Percentiles rank a stretch among this genome's conserved stretches.
phyloP scores from a whole-genome alignment of 2,888 invertebrate genomes.

The Drosophila limbata region DNA sequence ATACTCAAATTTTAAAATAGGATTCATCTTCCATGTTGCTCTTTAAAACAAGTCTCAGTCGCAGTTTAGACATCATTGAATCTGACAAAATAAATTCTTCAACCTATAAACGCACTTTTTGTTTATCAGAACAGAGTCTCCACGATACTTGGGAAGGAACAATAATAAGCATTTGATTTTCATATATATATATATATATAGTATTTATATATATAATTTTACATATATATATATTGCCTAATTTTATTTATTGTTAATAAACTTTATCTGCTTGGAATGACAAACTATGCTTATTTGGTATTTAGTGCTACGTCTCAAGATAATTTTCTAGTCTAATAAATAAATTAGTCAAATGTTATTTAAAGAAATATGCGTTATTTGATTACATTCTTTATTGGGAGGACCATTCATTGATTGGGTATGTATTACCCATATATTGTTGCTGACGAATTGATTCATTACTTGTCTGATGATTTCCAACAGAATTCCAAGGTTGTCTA shows the following conservation, averaged over 20 bases:
- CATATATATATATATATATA: constrained; percentile 17
- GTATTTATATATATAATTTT: constrained; percentile 11
- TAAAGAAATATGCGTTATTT: constrained; percentile 38
- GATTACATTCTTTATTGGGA: constrained; percentile 59
- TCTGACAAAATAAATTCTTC: background rate
- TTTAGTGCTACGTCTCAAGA: constrained; percentile 55
- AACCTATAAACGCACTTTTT: background rate
- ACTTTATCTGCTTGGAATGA: constrained; percentile 57
- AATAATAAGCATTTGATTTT: constrained; percentile 2
- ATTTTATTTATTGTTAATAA: constrained; percentile 55
- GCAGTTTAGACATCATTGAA: background rate
- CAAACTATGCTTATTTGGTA: constrained; percentile 56
- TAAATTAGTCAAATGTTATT: constrained; percentile 53
- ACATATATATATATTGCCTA: constrained; percentile 46
- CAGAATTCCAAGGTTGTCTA: constrained; percentile 70
- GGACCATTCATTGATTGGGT: constrained; percentile 72
- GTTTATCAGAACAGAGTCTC: background rate
- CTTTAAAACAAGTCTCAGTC: too few relatives aligned
- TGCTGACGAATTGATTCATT: constrained; percentile 68
- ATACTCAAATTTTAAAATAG: background rate
- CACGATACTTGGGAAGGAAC: background rate
- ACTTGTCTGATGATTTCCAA: constrained; percentile 61
- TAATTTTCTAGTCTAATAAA: constrained; percentile 59
- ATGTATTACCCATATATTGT: constrained; percentile 66
- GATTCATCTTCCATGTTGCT: background rate